Evolutionary conservation across 2,797 vertebrate species (phyloP).

Genomic region (Coregonus ussuriensis): DNA sequence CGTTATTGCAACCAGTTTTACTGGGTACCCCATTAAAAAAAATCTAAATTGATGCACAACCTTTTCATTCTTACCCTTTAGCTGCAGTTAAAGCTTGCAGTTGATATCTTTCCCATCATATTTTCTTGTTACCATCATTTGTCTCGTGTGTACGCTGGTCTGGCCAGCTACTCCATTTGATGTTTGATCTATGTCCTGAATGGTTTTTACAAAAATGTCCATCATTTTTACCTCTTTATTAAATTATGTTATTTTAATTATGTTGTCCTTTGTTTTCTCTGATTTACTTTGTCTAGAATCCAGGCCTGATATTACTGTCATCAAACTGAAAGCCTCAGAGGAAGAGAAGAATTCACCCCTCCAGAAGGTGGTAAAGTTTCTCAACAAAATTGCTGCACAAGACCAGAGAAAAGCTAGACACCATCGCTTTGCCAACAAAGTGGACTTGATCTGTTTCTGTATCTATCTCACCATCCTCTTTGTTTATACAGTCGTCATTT

Average conservation of each 20-base stretch:
- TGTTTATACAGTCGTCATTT: slow-evolving; percentile 47
- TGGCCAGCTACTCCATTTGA: too few relatives aligned
- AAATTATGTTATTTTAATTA: neutral
- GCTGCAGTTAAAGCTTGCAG: neutral
- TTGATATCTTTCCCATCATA: neutral
- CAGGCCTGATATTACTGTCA: slow-evolving; percentile 40
- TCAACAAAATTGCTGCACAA: slow-evolving; percentile 44
- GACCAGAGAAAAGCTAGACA: slow-evolving; percentile 10
- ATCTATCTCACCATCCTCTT: slow-evolving; percentile 51
- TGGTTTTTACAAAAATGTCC: too few relatives aligned
- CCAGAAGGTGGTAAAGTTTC: slow-evolving; percentile 52
- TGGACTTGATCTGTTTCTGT: slow-evolving; percentile 67
- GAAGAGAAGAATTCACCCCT: slow-evolving; percentile 33
- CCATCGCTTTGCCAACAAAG: slow-evolving; percentile 35
- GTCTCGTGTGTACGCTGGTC: too few relatives aligned
- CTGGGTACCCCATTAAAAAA: too few relatives aligned
- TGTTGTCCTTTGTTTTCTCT: neutral
- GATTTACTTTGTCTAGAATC: slow-evolving; percentile 35
- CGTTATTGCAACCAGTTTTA: neutral
- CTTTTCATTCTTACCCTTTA: neutral
- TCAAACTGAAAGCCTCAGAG: slow-evolving; percentile 24
- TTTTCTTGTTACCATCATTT: too few relatives aligned
- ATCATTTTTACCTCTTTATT: neutral
- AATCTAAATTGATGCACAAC: neutral
- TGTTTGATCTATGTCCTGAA: too few relatives aligned